Base-by-base conservation (phyloP, 1,140 invertebrate species). In the Alviniconcha marisindica region DNA sequence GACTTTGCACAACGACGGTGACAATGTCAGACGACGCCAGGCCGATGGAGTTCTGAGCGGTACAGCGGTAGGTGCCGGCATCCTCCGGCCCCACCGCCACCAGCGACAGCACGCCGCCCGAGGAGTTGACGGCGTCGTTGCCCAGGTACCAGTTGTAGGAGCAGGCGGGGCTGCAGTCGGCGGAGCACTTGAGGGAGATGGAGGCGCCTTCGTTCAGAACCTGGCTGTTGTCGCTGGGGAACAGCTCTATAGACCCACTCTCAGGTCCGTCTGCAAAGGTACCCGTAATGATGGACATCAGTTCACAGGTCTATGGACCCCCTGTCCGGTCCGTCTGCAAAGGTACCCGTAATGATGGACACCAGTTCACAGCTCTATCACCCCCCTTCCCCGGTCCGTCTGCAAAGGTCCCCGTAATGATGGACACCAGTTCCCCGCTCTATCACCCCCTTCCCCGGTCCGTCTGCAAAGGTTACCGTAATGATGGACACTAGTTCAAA, bases 61-160 rank as follows among this genome's bases (percentile, higher is more conserved):
- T 18, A 83, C 82, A 83, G 54, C 74, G 74, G 82, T 83, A 83
- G 63, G 56, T 83, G 66, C 82, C 82, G 56, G 74, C 82, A 48
- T 83, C 44, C 21, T 73, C 77, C 74, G 54, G 54, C 10, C 56
- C 54, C 42, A 83, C 54, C 40, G 56, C 56, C 54, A 83, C 82
- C 54, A 83, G 44, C 38, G 82, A 78, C 38, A 83, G 82, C n/a
- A 78, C 74, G 31, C 77, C 77, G 38, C 42, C 36, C 7, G 54
- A 7, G 1, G 82, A 74, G 42, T 44, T 21, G 18, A 79, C 36
- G n/a, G 42, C 28, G 38, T 76, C 56, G 33, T 74, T 69, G 51
- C 74, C 82, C 0, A 66, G 66, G 31, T 66, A 83, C 82, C 82
- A 83, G 10, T 24, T 44, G 82, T 77, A 54, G 56, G 14, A 14